Evolutionary conservation across 2,888 invertebrate species (phyloP).

Genomic region (Ormia ochracea): DNA sequence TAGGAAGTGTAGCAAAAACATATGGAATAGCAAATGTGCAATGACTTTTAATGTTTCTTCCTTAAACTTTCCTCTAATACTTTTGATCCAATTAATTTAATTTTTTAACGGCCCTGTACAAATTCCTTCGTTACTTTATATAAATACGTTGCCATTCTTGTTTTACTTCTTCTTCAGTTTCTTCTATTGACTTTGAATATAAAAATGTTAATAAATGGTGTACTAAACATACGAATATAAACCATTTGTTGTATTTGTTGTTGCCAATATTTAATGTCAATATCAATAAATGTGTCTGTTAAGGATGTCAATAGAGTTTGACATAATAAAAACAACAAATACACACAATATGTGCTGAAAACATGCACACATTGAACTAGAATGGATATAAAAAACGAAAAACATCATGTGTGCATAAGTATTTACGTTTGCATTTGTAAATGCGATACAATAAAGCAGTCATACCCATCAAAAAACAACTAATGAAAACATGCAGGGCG

Average conservation of each 20-base stretch:
- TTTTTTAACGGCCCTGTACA: background rate
- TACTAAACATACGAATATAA: slow-evolving; percentile 4
- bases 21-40: too few relatives aligned
- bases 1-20: too few relatives aligned
- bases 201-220: slow-evolving; percentile 42
- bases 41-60: too few relatives aligned
- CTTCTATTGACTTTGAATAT: slow-evolving; percentile 58
- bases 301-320: slow-evolving; percentile 59
- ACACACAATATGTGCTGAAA: slow-evolving; percentile 4
- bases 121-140: slow-evolving; percentile 14
- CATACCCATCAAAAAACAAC: background rate
- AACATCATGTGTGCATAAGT: slow-evolving; percentile 48
- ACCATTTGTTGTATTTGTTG: slow-evolving; percentile 37
- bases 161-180: slow-evolving; percentile 3
- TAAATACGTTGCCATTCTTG: background rate
- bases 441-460: slow-evolving; percentile 27
- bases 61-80: too few relatives aligned
- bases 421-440: slow-evolving; percentile 25
- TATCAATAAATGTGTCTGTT: slow-evolving; percentile 62
- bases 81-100: background rate
- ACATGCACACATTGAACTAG: slow-evolving; percentile 19
- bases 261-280: slow-evolving; percentile 59
- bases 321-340: slow-evolving; percentile 56
- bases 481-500: background rate
- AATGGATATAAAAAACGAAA: slow-evolving; percentile 35